Evolutionary conservation across 1,140 invertebrate species (phyloP).

Genomic region (Diploscapter pachys): DNA sequence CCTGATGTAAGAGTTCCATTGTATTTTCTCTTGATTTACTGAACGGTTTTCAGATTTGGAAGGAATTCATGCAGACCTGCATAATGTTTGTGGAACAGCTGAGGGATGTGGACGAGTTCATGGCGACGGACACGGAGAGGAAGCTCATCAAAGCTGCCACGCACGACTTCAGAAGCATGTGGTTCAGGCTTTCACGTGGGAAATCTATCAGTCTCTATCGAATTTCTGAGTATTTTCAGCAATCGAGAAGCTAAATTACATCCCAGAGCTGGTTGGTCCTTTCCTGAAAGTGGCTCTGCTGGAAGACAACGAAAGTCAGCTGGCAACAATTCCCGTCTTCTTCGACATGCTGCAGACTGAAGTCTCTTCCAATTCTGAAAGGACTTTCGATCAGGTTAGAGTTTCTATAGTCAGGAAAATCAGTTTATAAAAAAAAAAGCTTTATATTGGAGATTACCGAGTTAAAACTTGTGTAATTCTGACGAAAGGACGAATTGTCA

Average conservation of each 20-base stretch:
- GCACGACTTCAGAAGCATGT: conserved; percentile 79
- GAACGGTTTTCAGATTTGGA: conserved; percentile 68
- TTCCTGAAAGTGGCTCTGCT: conserved; percentile 91
- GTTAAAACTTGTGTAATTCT: too few species aligned
- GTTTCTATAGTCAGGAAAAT: conserved; percentile 5
- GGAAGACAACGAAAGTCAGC: conserved; percentile 78
- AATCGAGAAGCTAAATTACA: conserved; percentile 80
- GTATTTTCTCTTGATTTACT: neutral
- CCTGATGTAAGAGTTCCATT: conserved; percentile 43
- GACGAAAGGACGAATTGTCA: too few species aligned
- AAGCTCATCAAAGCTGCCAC: conserved; percentile 75
- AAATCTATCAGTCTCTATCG: neutral
- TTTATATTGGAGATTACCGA: too few species aligned
- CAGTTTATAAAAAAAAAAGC: conserved; percentile 4
- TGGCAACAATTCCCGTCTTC: conserved; percentile 88
- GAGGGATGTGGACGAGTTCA: conserved; percentile 64
- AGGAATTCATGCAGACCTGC: conserved; percentile 86
- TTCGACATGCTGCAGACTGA: conserved; percentile 98
- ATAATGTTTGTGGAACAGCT: conserved; percentile 81
- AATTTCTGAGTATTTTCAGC: conserved; percentile 61
- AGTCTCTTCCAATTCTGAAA: conserved; percentile 67
- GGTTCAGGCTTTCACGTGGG: conserved; percentile 72
- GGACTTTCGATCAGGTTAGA: conserved; percentile 22
- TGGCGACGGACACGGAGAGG: conserved; percentile 58
- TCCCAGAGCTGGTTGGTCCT: conserved; percentile 79